Base-by-base conservation (phyloP, 1,140 invertebrate genomes). In the Schlechtendalia chinensis region DNA sequence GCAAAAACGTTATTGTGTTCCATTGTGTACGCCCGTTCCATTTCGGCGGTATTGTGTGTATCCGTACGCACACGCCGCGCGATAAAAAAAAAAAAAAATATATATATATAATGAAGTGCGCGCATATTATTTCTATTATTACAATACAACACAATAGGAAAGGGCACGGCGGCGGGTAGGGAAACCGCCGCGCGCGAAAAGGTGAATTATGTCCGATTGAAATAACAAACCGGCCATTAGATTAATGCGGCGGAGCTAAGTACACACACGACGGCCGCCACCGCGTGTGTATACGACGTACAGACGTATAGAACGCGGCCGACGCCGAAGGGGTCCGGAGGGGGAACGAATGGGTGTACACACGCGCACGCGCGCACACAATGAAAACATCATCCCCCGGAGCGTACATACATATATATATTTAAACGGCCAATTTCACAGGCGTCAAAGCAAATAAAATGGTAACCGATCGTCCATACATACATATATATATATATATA, bases 391-490 rank as follows among this genome's bases (percentile, higher is more conserved):
- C 75, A 63, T 79, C 75, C 75, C 75, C 39, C 32, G 54, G 75
- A 63, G 56, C 39, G 75, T 79, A 53, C 16, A 27, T 50, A 71
- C n/a, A n/a, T 71, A 19, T 47, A 22, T 67, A 67, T 69, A 17
- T 63, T 79, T 79, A 79, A 79, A 79, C 75, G 75, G 75, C 75
- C 75, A 79, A 79, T 79, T 79, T 79, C 75, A 79, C 75, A 79
- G 75, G 75, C 75, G 75, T 79, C 75, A 79, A 79, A 79, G 75
- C 75, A 79, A 79, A 79, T 79, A 79, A 79, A 79, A 79, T 63
- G 58, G 75, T 61, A 45, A 61, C 75, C 75, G 69, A 72, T 72
- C 69, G 17, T 17, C 5, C 10, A 10, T 63, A n/a, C 10, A 32
- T 27, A 29, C 17, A 19, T 29, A 32, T 19, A 12, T 61, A 50